These are phyloP conservation scores for Nansenia antarctica DNA, from an alignment of 2,113 vertebrate species.

Conservation along the genomic window DNA sequence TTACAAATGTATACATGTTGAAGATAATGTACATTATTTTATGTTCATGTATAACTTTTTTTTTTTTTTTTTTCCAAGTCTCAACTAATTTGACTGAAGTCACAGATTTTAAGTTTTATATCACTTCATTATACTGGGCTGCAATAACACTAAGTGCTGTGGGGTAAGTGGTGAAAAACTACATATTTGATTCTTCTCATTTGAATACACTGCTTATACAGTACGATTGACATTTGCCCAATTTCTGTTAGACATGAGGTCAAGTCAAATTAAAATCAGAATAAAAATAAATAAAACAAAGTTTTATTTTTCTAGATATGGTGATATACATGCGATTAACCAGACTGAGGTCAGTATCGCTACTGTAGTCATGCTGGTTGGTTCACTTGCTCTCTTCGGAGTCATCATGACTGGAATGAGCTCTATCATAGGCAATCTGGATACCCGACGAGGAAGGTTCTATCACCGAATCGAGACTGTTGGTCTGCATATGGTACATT, in stretches of 20 bases:
- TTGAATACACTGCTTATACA: neutral
- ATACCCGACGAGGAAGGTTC: slow-evolving; percentile 31
- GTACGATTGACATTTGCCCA: no score
- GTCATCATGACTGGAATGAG: slow-evolving; percentile 28
- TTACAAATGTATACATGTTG: no score
- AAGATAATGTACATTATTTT: no score
- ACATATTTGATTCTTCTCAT: neutral
- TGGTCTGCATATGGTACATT: slow-evolving; percentile 32
- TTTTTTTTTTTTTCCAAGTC: slow-evolving; percentile 4
- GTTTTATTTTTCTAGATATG: slow-evolving; percentile 22
- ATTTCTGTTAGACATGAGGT: no score
- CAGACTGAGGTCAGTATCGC: slow-evolving; percentile 4
- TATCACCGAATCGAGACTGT: slow-evolving; percentile 29
- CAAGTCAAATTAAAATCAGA: neutral
- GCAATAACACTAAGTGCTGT: slow-evolving; percentile 22
- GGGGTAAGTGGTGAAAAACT: slow-evolving; percentile 25
- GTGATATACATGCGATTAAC: slow-evolving; percentile 27
- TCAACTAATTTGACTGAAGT: slow-evolving; percentile 13
- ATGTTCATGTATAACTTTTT: neutral
- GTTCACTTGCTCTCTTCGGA: slow-evolving; percentile 20
- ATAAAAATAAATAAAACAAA: neutral
- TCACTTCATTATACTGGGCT: slow-evolving; percentile 26
- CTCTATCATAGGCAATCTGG: slow-evolving; percentile 33
- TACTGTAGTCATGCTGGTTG: slow-evolving; percentile 17
- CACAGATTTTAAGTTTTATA: slow-evolving; percentile 10